Percentiles rank a stretch among this genome's conserved stretches.
Conservation (phyloP, 2,888 invertebrate species). For the Platycnemis pennipes region DNA sequence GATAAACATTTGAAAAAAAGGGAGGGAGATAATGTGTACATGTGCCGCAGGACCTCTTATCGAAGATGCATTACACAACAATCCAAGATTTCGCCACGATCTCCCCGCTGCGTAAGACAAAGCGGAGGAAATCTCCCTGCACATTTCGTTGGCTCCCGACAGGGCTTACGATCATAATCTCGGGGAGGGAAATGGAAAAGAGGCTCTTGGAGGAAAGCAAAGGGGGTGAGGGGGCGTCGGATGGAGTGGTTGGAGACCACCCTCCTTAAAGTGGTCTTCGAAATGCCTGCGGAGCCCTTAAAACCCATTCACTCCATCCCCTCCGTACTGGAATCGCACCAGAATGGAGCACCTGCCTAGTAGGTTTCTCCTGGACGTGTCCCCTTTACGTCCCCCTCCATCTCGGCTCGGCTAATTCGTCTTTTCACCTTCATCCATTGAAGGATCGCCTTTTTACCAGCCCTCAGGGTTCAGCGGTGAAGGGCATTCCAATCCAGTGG, state of each 20-base stretch:
- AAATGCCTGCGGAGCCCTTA: slow-evolving; percentile 23
- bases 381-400: neutral
- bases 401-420: neutral
- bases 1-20: neutral
- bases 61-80: slow-evolving; percentile 32
- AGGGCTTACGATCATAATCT: slow-evolving; percentile 34
- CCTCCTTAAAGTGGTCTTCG: slow-evolving; percentile 43
- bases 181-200: neutral
- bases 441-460: neutral
- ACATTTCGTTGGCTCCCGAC: slow-evolving; percentile 41
- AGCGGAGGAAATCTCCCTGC: slow-evolving; percentile 39
- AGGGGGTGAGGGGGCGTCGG: neutral
- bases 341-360: slow-evolving; percentile 52
- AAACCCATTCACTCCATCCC: slow-evolving; percentile 53
- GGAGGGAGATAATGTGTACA: neutral
- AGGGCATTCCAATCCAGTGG: neutral
- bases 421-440: neutral
- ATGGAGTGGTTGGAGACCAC: neutral
- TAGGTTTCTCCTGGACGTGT: neutral
- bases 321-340: slow-evolving; percentile 43
- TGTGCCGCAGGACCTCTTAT: neutral
- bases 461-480: neutral
- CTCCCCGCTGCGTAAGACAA: slow-evolving; percentile 9
- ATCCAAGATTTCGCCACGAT: slow-evolving; percentile 34
- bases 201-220: neutral